Evolutionary conservation across 2,797 vertebrate genomes (phyloP), one percentile per base, ranked within the genome.

Genomic region (Catharus ustulatus): DNA sequence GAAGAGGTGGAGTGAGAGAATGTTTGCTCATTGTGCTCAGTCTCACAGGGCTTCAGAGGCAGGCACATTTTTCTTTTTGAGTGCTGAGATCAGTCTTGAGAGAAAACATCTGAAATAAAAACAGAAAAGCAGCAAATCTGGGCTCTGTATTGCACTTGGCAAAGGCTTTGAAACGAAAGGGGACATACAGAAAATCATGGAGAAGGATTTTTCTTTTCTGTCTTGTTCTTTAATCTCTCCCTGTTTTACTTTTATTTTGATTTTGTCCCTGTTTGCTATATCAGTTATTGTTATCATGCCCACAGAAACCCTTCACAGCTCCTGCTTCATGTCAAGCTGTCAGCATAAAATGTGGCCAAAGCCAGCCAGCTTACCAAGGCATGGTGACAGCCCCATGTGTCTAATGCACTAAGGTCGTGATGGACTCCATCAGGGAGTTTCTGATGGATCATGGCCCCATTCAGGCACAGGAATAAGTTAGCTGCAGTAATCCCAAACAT

Each of bases 341-440:
- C 22, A 71, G 17, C 18, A 8, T 43, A n/a, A 1, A 22, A 36
- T 8, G 29, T 57, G 43, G 54, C 23, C 29, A 74, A 77, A 86
- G 34, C 27, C 22, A 62, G 7, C 5, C 36, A 74, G 2, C 9
- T 55, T 62, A 55, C 26, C 51, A 22, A 83, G 61, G 24, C 36
- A 49, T 11, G 10, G 22, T 19, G 3, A 1, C 40, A 19, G 11
- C 30, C 14, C 10, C 4, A 5, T 4, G 16, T 34, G 40, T 23
- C 36, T 72, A 11, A 32, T 30, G 52, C 5, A 11, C 2, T 51
- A 49, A 79, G 27, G 16, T 64, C 54, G 51, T 9, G 10, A 52
- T 57, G 51, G 38, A n/a, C 15, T 72, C 66, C n/a, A 46, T 32
- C 11, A 38, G 54, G 36, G 75, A 34, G 9, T 38, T 55, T 42